Conservation (phyloP, 2,888 invertebrate species). For the Dascillus cervinus region DNA sequence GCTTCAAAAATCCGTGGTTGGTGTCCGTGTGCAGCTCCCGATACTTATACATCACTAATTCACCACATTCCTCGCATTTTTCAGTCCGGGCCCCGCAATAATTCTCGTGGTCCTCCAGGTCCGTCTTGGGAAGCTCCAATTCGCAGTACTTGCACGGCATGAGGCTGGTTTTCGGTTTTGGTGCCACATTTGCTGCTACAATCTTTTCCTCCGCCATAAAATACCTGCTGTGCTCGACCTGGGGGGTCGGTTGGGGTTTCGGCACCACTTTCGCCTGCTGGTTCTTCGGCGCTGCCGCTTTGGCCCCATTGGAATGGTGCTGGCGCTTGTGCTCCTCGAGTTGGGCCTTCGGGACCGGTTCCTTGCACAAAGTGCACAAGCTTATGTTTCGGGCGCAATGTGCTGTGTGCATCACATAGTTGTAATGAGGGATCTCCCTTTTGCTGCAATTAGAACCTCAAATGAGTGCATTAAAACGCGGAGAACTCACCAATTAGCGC, state of each 20-base stretch:
- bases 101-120: conserved; percentile 54
- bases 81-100: conserved; percentile 68
- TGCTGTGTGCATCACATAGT: conserved; percentile 62
- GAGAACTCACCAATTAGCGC: conserved; percentile 47
- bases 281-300: conserved; percentile 41
- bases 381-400: conserved; percentile 63
- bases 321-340: conserved; percentile 50
- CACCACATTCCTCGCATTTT: conserved; percentile 57
- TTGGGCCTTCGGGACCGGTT: conserved; percentile 54
- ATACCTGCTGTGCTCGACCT: conserved; percentile 29
- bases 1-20: conserved; percentile 57
- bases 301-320: conserved; percentile 42
- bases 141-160: conserved; percentile 60
- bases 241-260: conserved; percentile 20
- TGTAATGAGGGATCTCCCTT: conserved; percentile 57
- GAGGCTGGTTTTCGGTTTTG: conserved; percentile 19
- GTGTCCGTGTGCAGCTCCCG: conserved; percentile 54
- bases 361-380: conserved; percentile 59
- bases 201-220: conserved; percentile 9
- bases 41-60: conserved; percentile 64
- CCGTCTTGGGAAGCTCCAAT: conserved; percentile 53
- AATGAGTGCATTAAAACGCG: conserved; percentile 4
- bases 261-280: conserved; percentile 7
- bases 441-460: conserved; percentile 45
- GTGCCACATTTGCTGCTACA: not conserved